phyloP scores from a whole-genome alignment of 2,797 vertebrate genomes.

The Nasua narica region DNA sequence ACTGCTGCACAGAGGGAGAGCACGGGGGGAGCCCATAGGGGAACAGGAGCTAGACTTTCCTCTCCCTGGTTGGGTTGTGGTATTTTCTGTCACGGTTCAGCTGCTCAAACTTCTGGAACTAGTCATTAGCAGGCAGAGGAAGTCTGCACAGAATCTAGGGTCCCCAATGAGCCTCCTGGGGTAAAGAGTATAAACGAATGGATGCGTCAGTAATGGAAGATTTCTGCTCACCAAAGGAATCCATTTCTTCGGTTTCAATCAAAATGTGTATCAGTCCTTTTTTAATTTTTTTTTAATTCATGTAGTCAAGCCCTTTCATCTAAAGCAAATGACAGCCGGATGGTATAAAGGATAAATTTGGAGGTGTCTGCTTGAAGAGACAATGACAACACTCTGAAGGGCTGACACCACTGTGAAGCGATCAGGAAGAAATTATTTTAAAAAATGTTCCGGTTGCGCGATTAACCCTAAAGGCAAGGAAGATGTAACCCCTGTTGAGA shows the following conservation, averaged over 20 bases:
- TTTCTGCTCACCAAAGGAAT: slow-evolving; percentile 52
- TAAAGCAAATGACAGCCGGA: slow-evolving; percentile 63
- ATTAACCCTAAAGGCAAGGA: slow-evolving; percentile 27
- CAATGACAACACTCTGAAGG: slow-evolving; percentile 54
- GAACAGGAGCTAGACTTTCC: background rate
- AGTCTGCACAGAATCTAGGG: slow-evolving; percentile 22
- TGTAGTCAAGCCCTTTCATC: slow-evolving; percentile 19
- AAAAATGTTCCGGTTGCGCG: background rate
- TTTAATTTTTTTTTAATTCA: background rate
- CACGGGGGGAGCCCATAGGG: background rate
- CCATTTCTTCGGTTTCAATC: slow-evolving; percentile 64
- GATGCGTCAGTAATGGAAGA: slow-evolving; percentile 58
- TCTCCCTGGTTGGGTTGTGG: slow-evolving; percentile 45
- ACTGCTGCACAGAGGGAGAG: background rate
- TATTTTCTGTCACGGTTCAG: slow-evolving; percentile 58
- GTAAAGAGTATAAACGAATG: slow-evolving; percentile 28
- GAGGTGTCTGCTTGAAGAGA: slow-evolving; percentile 55
- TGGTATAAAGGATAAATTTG: slow-evolving; percentile 48
- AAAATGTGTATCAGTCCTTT: slow-evolving; percentile 47
- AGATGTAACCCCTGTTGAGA: background rate
- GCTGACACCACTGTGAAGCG: slow-evolving; percentile 49
- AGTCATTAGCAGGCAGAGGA: background rate
- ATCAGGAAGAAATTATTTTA: background rate
- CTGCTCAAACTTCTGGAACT: slow-evolving; percentile 2
- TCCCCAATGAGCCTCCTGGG: background rate